phyloP scores from a whole-genome alignment of 1,140 invertebrate genomes.

The Hypothenemus hampei region DNA sequence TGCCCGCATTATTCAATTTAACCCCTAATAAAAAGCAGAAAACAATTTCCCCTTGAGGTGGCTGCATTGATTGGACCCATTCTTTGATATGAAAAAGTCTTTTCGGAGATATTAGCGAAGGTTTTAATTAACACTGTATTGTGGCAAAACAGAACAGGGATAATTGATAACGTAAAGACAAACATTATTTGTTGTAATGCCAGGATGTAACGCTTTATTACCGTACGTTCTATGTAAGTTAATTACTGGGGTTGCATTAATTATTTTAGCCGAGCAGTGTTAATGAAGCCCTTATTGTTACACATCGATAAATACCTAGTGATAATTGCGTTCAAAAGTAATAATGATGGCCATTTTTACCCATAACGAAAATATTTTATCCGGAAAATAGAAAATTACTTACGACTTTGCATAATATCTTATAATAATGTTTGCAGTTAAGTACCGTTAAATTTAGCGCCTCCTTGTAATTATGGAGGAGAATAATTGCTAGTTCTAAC shows the following conservation, averaged over 20 bases:
- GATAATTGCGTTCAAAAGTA: too few relatives aligned
- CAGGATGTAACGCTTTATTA: too few relatives aligned
- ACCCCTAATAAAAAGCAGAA: too few relatives aligned
- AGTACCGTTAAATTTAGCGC: not conserved
- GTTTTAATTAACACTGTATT: too few relatives aligned
- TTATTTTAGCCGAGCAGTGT: not conserved
- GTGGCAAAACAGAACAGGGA: too few relatives aligned
- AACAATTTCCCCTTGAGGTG: too few relatives aligned
- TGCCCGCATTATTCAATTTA: too few relatives aligned
- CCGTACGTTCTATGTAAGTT: not conserved
- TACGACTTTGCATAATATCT: not conserved
- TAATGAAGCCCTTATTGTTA: not conserved
- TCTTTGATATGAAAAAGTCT: too few relatives aligned
- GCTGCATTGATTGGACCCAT: too few relatives aligned
- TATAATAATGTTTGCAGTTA: not conserved
- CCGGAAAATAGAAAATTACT: not conserved
- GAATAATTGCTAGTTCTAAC: not conserved
- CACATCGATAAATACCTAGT: not conserved
- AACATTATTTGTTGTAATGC: too few relatives aligned
- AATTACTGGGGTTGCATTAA: not conserved
- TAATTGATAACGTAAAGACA: too few relatives aligned
- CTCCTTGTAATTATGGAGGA: not conserved
- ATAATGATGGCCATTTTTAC: not conserved
- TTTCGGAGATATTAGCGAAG: too few relatives aligned
- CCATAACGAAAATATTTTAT: not conserved